Evolutionary conservation across 2,888 invertebrate genomes (phyloP).

Genomic region (Acronicta leporina): DNA sequence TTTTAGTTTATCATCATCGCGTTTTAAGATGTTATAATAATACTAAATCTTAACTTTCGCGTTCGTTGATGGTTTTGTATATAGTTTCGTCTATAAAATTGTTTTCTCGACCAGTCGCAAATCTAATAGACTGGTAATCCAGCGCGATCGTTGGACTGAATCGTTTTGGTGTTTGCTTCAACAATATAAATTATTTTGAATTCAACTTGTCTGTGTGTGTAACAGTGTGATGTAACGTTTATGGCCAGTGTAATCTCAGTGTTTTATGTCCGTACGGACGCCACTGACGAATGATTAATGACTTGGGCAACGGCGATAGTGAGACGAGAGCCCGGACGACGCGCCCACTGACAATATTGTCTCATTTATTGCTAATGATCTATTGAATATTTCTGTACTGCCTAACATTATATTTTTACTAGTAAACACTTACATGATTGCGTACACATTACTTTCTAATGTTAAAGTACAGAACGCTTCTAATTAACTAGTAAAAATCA

Average conservation of each 20-base stretch:
- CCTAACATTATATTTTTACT: constrained; percentile 49
- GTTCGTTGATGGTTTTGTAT: constrained; percentile 28
- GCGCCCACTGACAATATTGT: constrained; percentile 78
- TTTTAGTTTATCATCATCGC: constrained; percentile 70
- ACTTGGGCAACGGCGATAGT: constrained; percentile 69
- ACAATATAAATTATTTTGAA: constrained; percentile 64
- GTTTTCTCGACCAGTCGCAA: not conserved
- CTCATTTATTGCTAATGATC: constrained; percentile 85
- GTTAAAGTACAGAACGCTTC: constrained; percentile 55
- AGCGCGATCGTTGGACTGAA: constrained; percentile 18
- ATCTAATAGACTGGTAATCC: constrained; percentile 8
- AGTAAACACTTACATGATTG: constrained; percentile 57
- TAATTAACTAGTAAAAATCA: constrained; percentile 58
- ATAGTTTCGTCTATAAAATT: constrained; percentile 1
- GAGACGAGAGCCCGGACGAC: constrained; percentile 65
- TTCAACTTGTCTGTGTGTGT: constrained; percentile 63
- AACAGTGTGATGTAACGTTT: constrained; percentile 77
- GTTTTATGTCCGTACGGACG: constrained; percentile 78
- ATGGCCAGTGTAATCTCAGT: constrained; percentile 75
- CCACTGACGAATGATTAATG: constrained; percentile 81
- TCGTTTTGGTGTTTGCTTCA: constrained; percentile 42
- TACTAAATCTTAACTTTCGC: constrained; percentile 46
- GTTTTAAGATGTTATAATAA: constrained; percentile 59
- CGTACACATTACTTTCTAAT: constrained; percentile 77
- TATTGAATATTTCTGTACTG: constrained; percentile 71